Evolutionary conservation across 2,888 invertebrate species (phyloP), one percentile per base, ranked within the genome.

Genomic region (Poecilobothrus nobilitatus): DNA sequence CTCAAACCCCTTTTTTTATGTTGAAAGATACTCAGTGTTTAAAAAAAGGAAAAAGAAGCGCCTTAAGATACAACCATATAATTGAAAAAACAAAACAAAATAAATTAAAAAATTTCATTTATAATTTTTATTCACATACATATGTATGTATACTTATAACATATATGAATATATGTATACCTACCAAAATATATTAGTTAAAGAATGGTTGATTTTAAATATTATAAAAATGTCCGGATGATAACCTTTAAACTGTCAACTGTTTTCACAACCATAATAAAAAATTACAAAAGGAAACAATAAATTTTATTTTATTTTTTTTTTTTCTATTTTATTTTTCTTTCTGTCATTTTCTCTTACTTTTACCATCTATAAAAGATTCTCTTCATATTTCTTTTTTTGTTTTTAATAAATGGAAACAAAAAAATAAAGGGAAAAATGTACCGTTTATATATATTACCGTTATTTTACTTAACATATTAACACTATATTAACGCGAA

Each of bases 241-340:
- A 53, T 53, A 53, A 53, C 53, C 53, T 53, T 53, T 53, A 53
- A 53, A 53, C 53, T 53, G 53, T 53, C 53, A 53, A 53, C 53
- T 27, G 27, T 27, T 53, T 53, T 53, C 53, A 53, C 53, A 9
- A 53, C 15, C 15, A 53, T 2, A 53, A 15, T 2, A 41, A 41
- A 41, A 41, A 41, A 41, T 12, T 12, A 8, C 41, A 41, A 15
- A 53, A 53, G 53, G 53, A 53, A 53, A 53, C n/a, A 53, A 53
- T 53, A 53, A 53, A 53, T 53, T 53, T 53, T 53, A 8, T 53
- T 41, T 41, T 8, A 15, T 41, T 41, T 41, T 41, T 8, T 8
- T 8, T 2, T 53, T 53, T n/a, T 53, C 53, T 18, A 2, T 53
- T 53, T 53, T n/a, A 18, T 4, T 6, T 53, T 53, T 53, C 18